These are phyloP conservation scores for Orchesella flavescens DNA, from an alignment of 2,888 invertebrate species.

Conservation along the genomic window DNA sequence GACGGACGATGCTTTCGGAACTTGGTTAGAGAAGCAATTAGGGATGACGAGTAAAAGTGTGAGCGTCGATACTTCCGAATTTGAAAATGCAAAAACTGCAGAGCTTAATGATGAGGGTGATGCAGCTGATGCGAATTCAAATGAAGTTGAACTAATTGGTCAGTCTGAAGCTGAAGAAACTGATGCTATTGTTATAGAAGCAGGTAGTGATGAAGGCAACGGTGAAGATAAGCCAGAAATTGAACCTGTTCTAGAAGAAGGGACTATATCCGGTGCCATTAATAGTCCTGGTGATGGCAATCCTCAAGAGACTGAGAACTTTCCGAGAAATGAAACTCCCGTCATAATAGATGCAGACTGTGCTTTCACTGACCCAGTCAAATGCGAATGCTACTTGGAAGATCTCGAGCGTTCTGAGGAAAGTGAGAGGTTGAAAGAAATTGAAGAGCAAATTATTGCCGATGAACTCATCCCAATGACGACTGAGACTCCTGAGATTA, in stretches of 20 bases:
- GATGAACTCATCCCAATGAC: not conserved
- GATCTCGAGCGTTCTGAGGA: constrained; percentile 28
- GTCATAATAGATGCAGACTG: constrained; percentile 28
- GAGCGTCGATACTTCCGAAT: constrained; percentile 63
- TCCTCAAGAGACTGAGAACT: constrained; percentile 34
- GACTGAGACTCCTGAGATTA: not conserved
- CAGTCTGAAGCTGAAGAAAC: not conserved
- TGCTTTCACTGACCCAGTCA: constrained; percentile 50
- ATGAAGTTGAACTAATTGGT: not conserved
- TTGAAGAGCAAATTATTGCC: constrained; percentile 37
- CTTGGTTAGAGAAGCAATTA: constrained; percentile 69
- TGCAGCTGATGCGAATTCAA: not conserved
- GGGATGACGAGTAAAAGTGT: constrained; percentile 64
- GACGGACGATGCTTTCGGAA: constrained; percentile 69
- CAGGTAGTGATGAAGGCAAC: not conserved
- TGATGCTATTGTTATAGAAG: not conserved
- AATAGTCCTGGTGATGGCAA: constrained; percentile 44
- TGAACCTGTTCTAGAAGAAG: constrained; percentile 19
- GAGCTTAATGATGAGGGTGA: constrained; percentile 36
- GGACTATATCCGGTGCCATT: constrained; percentile 20
- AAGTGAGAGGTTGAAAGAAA: constrained; percentile 33
- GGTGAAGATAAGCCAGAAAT: not conserved
- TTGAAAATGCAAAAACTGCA: constrained; percentile 59
- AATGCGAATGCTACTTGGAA: constrained; percentile 64
- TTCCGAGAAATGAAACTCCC: not conserved